Percentiles rank a stretch among this genome's conserved stretches.
These are phyloP conservation scores for Hipposideros larvatus DNA, from an alignment of 2,797 vertebrate genomes.

Conservation along the genomic window DNA sequence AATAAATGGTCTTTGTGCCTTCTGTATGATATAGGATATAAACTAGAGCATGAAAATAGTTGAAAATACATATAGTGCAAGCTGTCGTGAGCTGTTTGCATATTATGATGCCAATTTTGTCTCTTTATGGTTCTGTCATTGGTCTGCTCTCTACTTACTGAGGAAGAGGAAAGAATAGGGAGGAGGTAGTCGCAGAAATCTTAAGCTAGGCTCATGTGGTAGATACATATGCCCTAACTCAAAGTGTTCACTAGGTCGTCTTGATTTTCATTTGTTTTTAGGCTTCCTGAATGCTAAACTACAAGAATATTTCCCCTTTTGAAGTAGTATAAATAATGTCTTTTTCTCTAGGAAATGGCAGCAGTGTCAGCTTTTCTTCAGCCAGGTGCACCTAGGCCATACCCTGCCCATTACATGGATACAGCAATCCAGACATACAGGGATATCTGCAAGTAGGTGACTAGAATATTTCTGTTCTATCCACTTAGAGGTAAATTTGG, in stretches of 20 bases:
- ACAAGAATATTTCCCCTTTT: background rate
- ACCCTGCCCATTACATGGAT: constrained; percentile 99
- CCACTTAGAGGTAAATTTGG: background rate
- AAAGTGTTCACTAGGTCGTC: background rate
- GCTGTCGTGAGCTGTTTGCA: constrained; percentile 12
- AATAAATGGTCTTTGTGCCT: constrained; percentile 10
- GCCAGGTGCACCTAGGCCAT: constrained; percentile 94
- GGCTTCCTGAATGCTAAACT: background rate
- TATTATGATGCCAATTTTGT: background rate
- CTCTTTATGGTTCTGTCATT: background rate
- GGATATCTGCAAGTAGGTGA: constrained; percentile 97
- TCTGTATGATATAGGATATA: background rate
- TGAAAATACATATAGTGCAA: background rate
- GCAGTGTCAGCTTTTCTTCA: constrained; percentile 98
- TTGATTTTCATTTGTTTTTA: background rate
- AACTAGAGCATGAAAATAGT: constrained; percentile 19
- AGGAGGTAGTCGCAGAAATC: background rate
- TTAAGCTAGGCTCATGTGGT: background rate
- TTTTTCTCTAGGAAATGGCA: constrained; percentile 95
- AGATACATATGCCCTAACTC: background rate
- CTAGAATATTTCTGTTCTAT: constrained; percentile 21
- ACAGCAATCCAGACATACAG: constrained; percentile 98
- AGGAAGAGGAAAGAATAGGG: background rate
- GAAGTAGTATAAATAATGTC: background rate
- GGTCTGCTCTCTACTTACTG: background rate